Evolutionary conservation across 2,888 invertebrate species (phyloP).

Genomic region (Stegophylla sp.): DNA sequence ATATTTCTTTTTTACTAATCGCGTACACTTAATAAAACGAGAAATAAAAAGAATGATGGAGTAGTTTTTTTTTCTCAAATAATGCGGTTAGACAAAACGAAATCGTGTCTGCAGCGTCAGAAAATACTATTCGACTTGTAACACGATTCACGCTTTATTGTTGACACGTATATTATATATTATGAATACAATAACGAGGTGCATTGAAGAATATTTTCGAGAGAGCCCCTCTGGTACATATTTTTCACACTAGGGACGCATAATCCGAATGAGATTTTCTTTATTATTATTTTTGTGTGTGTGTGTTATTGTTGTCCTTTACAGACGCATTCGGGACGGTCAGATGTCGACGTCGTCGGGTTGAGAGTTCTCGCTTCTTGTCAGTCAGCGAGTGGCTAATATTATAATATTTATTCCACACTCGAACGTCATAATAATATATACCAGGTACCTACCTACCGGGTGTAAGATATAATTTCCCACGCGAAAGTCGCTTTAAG

Average conservation of each 20-base stretch:
- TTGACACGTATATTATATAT: constrained; percentile 7
- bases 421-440: neutral
- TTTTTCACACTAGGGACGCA: neutral
- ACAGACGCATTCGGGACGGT: neutral
- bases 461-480: neutral
- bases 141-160: constrained; percentile 47
- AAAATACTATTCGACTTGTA: constrained; percentile 25
- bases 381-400: neutral
- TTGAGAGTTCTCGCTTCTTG: neutral
- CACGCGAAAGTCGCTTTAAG: neutral
- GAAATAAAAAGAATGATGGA: constrained; percentile 31
- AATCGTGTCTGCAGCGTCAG: constrained; percentile 33
- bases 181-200: neutral
- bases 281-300: neutral
- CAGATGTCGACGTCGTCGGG: neutral
- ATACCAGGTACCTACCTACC: neutral
- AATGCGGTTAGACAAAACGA: constrained; percentile 36
- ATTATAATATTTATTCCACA: constrained; percentile 13
- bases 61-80: constrained; percentile 16
- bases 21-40: constrained; percentile 15
- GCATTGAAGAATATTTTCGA: constrained; percentile 11
- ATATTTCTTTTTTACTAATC: constrained; percentile 29
- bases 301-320: neutral
- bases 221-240: neutral
- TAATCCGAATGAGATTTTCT: neutral